Percentiles rank a stretch among this genome's conserved stretches.
Conservation (phyloP, 2,113 vertebrate genomes). For the Crotophaga sulcirostris region DNA sequence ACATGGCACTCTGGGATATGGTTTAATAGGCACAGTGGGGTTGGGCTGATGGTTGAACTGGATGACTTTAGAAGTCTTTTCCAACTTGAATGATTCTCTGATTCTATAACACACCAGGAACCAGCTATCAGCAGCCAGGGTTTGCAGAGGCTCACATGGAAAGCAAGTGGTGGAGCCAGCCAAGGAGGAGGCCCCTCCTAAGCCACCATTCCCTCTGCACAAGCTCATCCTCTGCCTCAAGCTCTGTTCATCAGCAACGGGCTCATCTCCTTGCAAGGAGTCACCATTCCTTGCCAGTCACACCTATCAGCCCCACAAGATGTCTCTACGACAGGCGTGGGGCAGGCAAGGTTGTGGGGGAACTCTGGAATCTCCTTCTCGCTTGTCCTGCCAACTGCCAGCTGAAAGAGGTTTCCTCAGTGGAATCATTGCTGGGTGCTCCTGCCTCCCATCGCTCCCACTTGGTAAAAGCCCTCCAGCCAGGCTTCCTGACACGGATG, state of each 20-base stretch:
- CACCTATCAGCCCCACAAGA: accelerated
- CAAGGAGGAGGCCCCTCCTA: neutral
- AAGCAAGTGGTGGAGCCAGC: neutral
- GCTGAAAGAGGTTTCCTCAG: neutral
- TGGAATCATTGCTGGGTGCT: accelerated
- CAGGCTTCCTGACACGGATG: neutral
- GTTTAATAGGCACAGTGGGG: too few relatives aligned
- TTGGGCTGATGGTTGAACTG: too few relatives aligned
- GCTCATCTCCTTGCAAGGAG: too few relatives aligned
- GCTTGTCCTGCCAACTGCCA: neutral
- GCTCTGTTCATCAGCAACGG: accelerated
- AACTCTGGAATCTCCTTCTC: neutral
- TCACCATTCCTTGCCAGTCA: too few relatives aligned
- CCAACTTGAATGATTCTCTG: too few relatives aligned
- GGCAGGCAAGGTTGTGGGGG: neutral
- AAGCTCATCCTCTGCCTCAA: neutral
- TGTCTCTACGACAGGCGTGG: accelerated
- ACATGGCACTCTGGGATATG: neutral
- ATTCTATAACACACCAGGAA: neutral
- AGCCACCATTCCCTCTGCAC: neutral
- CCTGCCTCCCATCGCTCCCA: neutral
- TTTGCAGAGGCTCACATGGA: neutral
- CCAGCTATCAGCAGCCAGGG: neutral
- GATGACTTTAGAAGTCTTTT: too few relatives aligned
- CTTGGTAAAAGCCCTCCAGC: too few relatives aligned